phyloP scores from a whole-genome alignment of 2,113 vertebrate species.

The Petrocephalus zakoni region DNA sequence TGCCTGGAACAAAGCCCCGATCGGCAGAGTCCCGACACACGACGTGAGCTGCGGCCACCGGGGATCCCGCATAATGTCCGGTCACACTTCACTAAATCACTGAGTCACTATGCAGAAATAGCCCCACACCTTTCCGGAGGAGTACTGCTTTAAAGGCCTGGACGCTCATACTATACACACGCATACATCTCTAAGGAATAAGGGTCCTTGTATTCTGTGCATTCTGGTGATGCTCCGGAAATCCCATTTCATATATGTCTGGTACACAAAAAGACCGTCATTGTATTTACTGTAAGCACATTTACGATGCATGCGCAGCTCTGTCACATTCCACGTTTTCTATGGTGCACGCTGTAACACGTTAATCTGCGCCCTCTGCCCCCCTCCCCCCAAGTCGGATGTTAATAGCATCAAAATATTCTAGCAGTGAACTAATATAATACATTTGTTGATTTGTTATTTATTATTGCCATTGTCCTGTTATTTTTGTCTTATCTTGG shows the following conservation, averaged over 20 bases:
- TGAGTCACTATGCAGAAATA: neutral
- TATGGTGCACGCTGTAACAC: neutral
- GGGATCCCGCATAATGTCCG: neutral
- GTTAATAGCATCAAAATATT: neutral
- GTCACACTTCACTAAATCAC: neutral
- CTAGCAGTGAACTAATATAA: too few species aligned
- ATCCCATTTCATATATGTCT: neutral
- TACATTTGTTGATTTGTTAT: too few species aligned
- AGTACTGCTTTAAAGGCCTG: neutral
- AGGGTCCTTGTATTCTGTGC: neutral
- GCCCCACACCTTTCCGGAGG: neutral
- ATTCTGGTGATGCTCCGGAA: neutral
- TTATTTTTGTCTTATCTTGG: too few species aligned
- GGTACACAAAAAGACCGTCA: neutral
- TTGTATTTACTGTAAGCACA: neutral
- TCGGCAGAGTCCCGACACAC: neutral
- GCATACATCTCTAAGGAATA: neutral
- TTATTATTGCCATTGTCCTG: too few species aligned
- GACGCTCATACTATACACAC: neutral
- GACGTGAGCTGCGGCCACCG: neutral
- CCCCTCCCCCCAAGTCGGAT: neutral
- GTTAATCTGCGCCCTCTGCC: neutral
- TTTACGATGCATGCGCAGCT: neutral
- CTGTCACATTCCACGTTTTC: neutral
- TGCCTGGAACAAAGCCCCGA: neutral